These are phyloP conservation scores for Leuciscus idus DNA, from an alignment of 2,113 vertebrate species.

Conservation along the genomic window DNA sequence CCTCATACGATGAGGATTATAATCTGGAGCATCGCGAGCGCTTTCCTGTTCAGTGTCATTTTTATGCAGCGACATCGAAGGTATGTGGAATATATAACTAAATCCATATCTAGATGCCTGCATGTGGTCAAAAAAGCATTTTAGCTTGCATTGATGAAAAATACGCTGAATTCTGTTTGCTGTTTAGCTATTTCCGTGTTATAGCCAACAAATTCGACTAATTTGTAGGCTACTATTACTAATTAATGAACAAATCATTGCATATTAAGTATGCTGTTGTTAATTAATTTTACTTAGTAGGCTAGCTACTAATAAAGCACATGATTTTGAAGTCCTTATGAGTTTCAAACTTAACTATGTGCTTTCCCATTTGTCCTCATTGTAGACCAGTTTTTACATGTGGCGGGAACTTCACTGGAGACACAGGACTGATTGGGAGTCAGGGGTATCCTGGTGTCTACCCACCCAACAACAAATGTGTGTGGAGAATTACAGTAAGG, in stretches of 20 bases:
- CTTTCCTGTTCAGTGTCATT: constrained; percentile 60
- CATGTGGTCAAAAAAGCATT: not conserved
- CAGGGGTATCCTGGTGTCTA: constrained; percentile 87
- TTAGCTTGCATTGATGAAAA: too few species aligned
- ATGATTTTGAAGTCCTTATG: not conserved
- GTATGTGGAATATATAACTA: constrained; percentile 40
- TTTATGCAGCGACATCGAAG: constrained; percentile 61
- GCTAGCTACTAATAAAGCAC: too few species aligned
- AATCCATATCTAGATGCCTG: not conserved
- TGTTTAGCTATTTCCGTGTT: not conserved
- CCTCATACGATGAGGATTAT: constrained; percentile 64
- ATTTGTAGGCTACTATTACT: not conserved
- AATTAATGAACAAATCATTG: not conserved
- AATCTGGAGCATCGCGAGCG: constrained; percentile 50
- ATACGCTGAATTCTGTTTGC: not conserved
- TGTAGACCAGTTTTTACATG: constrained; percentile 80
- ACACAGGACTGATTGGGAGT: constrained; percentile 84
- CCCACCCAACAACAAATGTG: constrained; percentile 87
- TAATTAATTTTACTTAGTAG: not conserved
- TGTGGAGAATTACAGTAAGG: constrained; percentile 91
- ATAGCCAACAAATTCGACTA: too few species aligned
- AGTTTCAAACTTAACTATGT: not conserved
- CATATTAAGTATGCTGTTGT: not conserved
- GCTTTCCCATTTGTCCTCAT: not conserved
- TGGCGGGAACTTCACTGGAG: constrained; percentile 83